Percentiles rank a stretch among this genome's conserved stretches.
These are phyloP conservation scores for Engraulis encrasicolus DNA, from an alignment of 2,113 vertebrate genomes.

Conservation along the genomic window DNA sequence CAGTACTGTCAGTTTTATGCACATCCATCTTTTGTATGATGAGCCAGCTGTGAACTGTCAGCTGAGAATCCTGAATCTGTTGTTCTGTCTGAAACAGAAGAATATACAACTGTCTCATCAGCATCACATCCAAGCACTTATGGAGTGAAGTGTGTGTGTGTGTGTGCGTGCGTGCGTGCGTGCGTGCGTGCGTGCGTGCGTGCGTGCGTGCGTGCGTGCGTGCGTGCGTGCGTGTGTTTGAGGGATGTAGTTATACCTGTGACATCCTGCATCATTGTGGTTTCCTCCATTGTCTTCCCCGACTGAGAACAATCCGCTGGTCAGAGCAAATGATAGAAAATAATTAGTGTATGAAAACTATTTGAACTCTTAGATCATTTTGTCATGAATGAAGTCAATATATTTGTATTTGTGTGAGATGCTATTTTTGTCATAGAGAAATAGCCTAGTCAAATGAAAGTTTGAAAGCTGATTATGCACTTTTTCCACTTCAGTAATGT, in stretches of 20 bases:
- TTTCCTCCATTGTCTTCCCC: slow-evolving; percentile 44
- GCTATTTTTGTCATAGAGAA: no score
- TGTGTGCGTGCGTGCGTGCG: no score
- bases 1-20: slow-evolving; percentile 5
- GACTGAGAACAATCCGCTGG: background rate
- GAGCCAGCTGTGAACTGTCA: slow-evolving; percentile 38
- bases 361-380: no score
- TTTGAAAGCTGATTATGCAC: no score
- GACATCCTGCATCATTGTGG: slow-evolving; percentile 60
- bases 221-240: no score
- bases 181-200: no score
- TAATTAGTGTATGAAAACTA: background rate
- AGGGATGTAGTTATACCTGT: no score
- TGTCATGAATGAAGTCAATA: no score
- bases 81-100: background rate
- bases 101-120: background rate
- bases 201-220: no score
- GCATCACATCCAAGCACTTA: background rate
- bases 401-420: no score
- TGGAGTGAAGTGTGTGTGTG: background rate
- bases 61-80: slow-evolving; percentile 12
- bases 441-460: no score
- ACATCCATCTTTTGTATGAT: slow-evolving; percentile 7
- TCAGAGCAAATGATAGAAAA: background rate
- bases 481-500: no score